Conservation (phyloP, 2,113 vertebrate genomes). For the Onychostoma macrolepis region DNA sequence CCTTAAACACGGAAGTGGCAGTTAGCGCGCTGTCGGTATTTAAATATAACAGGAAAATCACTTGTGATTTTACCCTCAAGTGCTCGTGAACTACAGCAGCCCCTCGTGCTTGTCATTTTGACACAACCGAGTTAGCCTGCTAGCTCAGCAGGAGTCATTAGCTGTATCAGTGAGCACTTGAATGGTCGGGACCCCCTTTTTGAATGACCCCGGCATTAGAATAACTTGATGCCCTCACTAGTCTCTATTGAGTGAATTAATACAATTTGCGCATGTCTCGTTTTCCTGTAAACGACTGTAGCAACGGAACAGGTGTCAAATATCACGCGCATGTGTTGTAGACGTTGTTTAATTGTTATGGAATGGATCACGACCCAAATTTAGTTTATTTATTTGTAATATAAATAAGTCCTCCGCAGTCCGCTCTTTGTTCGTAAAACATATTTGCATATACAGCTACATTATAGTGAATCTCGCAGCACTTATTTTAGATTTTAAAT, state of each 20-base stretch:
- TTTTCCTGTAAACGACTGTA: neutral
- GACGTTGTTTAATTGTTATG: neutral
- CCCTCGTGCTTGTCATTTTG: neutral
- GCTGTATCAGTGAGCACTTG: neutral
- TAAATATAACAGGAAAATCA: conserved; percentile 14
- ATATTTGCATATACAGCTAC: neutral
- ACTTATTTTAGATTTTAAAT: neutral
- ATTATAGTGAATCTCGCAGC: neutral
- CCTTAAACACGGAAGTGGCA: conserved; percentile 9
- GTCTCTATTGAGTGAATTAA: neutral
- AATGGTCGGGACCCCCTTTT: neutral
- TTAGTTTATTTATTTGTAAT: neutral
- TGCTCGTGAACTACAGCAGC: neutral
- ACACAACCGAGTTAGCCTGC: neutral
- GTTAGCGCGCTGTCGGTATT: neutral
- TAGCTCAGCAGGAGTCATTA: conserved; percentile 4
- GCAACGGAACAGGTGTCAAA: conserved; percentile 25
- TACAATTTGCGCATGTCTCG: neutral
- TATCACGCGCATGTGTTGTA: neutral
- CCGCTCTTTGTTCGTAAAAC: neutral
- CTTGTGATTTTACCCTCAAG: neutral
- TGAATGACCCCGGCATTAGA: neutral
- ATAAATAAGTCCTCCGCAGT: neutral
- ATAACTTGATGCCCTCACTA: neutral
- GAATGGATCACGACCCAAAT: neutral